Evolutionary conservation across 2,888 invertebrate genomes (phyloP).

Genomic region (Xanthorhoe designata): DNA sequence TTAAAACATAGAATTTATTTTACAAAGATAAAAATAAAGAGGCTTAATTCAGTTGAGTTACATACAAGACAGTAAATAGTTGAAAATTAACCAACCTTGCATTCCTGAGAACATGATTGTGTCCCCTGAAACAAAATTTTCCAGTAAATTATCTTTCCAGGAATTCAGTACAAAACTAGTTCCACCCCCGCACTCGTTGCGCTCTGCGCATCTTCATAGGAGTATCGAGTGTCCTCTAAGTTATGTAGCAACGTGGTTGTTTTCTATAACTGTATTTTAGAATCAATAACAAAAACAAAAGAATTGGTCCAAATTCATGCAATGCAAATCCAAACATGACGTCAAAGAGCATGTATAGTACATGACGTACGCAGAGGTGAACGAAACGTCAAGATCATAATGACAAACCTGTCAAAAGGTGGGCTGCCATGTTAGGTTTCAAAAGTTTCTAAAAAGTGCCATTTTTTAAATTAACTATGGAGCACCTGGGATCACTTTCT

Average conservation of each 20-base stretch:
- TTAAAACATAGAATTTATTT: too few relatives aligned
- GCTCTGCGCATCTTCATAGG: not conserved
- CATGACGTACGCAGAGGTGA: not conserved
- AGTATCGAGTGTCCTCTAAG: not conserved
- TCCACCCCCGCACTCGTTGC: not conserved
- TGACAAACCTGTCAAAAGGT: constrained; percentile 13
- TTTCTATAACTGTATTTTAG: not conserved
- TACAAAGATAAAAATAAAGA: too few relatives aligned
- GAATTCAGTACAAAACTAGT: constrained; percentile 17
- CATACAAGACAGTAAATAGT: not conserved
- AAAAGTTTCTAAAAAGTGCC: not conserved
- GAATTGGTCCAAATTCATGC: not conserved
- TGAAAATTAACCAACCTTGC: constrained; percentile 80
- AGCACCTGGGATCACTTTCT: too few relatives aligned
- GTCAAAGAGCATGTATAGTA: not conserved
- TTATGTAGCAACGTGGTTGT: not conserved
- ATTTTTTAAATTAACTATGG: too few relatives aligned
- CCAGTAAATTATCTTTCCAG: constrained; percentile 34
- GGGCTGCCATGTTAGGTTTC: constrained; percentile 13
- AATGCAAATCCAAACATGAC: not conserved
- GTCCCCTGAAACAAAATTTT: constrained; percentile 83
- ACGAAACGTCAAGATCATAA: constrained; percentile 3
- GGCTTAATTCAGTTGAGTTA: too few relatives aligned
- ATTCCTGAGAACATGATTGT: constrained; percentile 87
- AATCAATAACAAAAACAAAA: not conserved